phyloP scores from a whole-genome alignment of 2,888 invertebrate species.

The Brachypalpus laphriformis region DNA sequence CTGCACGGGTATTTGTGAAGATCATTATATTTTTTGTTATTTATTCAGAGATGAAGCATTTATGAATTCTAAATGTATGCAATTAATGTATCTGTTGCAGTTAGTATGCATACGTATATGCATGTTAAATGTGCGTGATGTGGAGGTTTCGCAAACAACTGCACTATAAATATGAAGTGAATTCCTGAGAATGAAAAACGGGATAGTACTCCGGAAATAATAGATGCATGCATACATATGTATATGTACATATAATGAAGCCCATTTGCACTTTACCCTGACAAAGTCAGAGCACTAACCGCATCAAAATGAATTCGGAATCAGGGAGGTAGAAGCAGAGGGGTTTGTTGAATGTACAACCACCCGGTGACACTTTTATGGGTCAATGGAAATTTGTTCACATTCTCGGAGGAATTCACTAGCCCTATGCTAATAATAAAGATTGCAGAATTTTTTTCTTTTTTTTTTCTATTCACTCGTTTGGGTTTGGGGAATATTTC shows the following conservation, averaged over 20 bases:
- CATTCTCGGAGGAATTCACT: not conserved
- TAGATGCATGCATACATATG: not conserved
- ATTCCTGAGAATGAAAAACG: not conserved
- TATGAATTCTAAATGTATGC: constrained; percentile 11
- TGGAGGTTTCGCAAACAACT: not conserved
- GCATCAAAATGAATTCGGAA: not conserved
- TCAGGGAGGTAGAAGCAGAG: not conserved
- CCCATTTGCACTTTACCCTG: constrained; percentile 38
- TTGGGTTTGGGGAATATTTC: too few species aligned
- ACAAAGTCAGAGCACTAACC: constrained; percentile 15
- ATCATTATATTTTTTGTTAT: constrained; percentile 3
- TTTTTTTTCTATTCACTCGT: not conserved
- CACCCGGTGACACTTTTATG: constrained; percentile 41
- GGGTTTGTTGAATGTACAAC: not conserved
- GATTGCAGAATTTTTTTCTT: not conserved
- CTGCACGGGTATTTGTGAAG: constrained; percentile 8
- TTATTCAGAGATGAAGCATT: constrained; percentile 1
- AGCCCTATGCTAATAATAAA: not conserved
- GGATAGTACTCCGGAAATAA: constrained; percentile 31
- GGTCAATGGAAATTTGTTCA: constrained; percentile 49
- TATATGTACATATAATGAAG: not conserved
- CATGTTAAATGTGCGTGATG: not conserved
- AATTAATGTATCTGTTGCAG: not conserved
- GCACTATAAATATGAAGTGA: not conserved
- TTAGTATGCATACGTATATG: not conserved